Percentiles rank a stretch among this genome's conserved stretches.
phyloP scores from a whole-genome alignment of 1,140 invertebrate species.

The Akabosia matsudoensis region DNA sequence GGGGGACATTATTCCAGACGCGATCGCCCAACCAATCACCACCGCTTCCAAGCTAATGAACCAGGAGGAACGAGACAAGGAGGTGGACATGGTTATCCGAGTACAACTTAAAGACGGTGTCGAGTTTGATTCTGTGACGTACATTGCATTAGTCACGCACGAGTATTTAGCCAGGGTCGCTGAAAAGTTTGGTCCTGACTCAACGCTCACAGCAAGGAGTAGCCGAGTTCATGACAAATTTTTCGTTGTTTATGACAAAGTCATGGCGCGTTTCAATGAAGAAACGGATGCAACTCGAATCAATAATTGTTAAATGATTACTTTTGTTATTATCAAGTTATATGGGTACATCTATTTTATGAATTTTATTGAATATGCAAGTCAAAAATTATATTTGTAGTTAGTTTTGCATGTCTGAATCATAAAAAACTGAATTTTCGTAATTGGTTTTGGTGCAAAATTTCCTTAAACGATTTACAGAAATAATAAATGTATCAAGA shows the following conservation, averaged over 20 bases:
- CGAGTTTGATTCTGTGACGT: slow-evolving; percentile 17
- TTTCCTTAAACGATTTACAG: no score
- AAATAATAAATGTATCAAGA: no score
- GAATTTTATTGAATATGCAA: no score
- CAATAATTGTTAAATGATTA: slow-evolving; percentile 7
- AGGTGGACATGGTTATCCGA: background rate
- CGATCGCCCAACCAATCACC: background rate
- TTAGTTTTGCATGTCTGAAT: no score
- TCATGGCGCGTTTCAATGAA: background rate
- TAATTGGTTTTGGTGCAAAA: no score
- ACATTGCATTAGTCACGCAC: slow-evolving; percentile 26
- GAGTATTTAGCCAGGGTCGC: slow-evolving; percentile 14
- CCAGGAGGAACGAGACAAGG: slow-evolving; percentile 9
- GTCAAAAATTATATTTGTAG: no score
- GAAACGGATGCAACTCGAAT: background rate
- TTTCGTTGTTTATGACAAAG: background rate
- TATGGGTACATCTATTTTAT: no score
- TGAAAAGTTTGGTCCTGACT: slow-evolving; percentile 1
- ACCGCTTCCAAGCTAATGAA: slow-evolving; percentile 9
- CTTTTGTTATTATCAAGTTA: no score
- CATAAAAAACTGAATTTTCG: no score
- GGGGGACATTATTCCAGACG: background rate
- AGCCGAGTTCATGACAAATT: background rate
- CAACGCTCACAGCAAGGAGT: background rate
- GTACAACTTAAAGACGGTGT: slow-evolving; percentile 22